Percentiles rank a stretch among this genome's conserved stretches.
Evolutionary conservation across 1,140 invertebrate genomes (phyloP).

Genomic region (Copidosoma floridanum): DNA sequence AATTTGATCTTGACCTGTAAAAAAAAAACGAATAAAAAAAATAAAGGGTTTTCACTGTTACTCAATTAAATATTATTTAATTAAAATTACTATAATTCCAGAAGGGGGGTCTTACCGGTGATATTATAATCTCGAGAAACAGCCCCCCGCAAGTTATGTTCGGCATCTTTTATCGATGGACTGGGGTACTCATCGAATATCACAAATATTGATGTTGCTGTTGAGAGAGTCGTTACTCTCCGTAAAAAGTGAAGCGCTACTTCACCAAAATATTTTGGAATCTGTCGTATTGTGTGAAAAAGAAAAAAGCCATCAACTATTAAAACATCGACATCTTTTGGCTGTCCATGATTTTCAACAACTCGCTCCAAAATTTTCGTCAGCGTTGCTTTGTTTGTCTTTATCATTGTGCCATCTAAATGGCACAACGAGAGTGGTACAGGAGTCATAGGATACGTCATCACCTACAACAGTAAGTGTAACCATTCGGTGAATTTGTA

Average conservation of each 20-base stretch:
- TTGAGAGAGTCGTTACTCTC: background rate
- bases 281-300: background rate
- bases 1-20: background rate
- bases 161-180: background rate
- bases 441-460: constrained; percentile 31
- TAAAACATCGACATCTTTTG: background rate
- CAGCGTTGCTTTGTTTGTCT: constrained; percentile 37
- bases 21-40: too few relatives aligned
- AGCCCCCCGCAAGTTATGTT: background rate
- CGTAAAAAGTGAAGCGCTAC: background rate
- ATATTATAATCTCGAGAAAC: background rate
- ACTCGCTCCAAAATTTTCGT: constrained; percentile 33
- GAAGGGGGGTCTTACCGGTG: too few relatives aligned
- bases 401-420: constrained; percentile 37
- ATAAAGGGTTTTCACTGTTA: too few relatives aligned
- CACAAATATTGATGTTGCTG: background rate
- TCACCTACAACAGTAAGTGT: background rate
- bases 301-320: background rate
- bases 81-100: too few relatives aligned
- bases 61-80: too few relatives aligned
- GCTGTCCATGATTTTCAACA: background rate
- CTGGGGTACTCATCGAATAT: background rate
- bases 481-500: too few relatives aligned
- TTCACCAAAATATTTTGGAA: background rate
- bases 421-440: constrained; percentile 40